Base-by-base conservation (phyloP, 2,888 invertebrate genomes). In the Eupeodes luniger region DNA sequence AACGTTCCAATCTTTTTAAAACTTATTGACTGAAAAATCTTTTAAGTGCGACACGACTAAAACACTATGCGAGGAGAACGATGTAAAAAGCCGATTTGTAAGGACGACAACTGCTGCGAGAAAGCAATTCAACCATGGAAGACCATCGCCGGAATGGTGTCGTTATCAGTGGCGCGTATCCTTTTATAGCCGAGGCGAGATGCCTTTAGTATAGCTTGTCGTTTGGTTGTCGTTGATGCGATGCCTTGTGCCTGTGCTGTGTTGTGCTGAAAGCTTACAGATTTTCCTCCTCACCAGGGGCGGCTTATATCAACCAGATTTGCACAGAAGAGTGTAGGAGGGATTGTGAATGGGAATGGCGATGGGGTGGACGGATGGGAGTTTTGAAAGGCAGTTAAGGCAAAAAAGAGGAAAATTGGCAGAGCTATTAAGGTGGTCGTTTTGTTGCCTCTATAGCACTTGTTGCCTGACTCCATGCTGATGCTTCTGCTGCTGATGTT, bases 111-210 rank as follows among this genome's bases (percentile, higher is more conserved):
- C 27, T 27, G 27, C 64, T 81, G 81, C 72, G 82, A 84, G 67
- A 84, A 62, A 64, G 66, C 75, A 85, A 81, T 85, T 85, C 70
- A 84, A 88, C 88, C 81, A 84, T 85, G 75, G 78, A 88, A 88
- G 85, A 91, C 90, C 91, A 91, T 91, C 91, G 91, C 91, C 91
- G 91, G 91, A 93, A 92, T 93, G 93, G 91, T 91, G 89, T 89
- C 90, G 91, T 91, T 92, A 92, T 92, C 91, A 92, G 91, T 90
- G 84, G 88, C 84, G 90, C 92, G 90, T 91, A 92, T 92, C 93
- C 92, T 93, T 93, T 93, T 93, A 93, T 93, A 93, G 92, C 74
- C 70, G 51, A 62, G 75, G 79, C 14, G 62, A 78, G 51, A 72
- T 78, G 85, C n/a, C 84, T 51, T 82, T 27, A 27, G 27, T 64